phyloP scores from a whole-genome alignment of 2,797 vertebrate species.

The Phataginus tetradactyla region DNA sequence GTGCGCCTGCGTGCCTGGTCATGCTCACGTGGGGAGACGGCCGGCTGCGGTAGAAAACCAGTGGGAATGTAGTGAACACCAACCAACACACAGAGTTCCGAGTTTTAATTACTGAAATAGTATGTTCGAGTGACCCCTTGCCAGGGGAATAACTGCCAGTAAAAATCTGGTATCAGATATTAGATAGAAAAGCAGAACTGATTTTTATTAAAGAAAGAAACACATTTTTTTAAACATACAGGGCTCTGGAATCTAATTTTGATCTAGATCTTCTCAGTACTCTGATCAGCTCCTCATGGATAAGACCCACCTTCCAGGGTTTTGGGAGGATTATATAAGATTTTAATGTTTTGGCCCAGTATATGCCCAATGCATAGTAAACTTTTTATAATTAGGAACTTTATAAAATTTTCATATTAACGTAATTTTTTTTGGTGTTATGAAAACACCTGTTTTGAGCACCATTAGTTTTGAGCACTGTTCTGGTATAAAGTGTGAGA shows the following conservation, averaged over 20 bases:
- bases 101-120: constrained; percentile 47
- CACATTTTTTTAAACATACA: neutral
- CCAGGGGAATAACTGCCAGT: constrained; percentile 19
- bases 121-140: constrained; percentile 6
- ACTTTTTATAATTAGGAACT: neutral
- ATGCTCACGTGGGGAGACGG: neutral
- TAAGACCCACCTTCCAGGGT: neutral
- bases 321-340: neutral
- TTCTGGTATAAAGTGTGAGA: neutral
- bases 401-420: neutral
- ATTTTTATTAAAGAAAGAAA: neutral
- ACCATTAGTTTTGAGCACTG: neutral
- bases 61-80: neutral
- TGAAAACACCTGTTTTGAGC: neutral
- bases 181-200: neutral
- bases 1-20: neutral
- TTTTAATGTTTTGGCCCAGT: neutral
- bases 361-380: neutral
- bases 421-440: neutral
- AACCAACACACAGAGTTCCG: neutral
- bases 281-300: neutral
- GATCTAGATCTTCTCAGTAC: neutral
- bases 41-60: constrained; percentile 10
- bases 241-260: neutral
- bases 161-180: constrained; percentile 29